Evolutionary conservation across 2,797 vertebrate species (phyloP).

Genomic region (Urocyon cinereoargenteus): DNA sequence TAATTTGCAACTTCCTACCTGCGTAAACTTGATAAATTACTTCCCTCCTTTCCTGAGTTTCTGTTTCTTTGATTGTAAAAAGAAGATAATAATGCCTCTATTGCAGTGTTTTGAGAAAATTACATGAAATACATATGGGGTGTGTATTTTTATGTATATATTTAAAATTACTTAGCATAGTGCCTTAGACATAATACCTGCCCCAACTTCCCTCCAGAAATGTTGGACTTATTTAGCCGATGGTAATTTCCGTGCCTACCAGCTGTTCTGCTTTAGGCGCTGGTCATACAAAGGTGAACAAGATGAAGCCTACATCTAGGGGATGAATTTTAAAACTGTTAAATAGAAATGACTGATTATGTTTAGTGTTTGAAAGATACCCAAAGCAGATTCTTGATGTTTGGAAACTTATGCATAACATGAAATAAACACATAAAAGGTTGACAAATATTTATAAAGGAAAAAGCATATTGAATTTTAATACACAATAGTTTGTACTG

Average conservation of each 20-base stretch:
- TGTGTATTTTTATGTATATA: background rate
- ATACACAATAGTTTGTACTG: conserved; percentile 1
- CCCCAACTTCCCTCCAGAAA: background rate
- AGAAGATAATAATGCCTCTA: background rate
- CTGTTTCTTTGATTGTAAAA: conserved; percentile 37
- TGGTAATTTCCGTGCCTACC: background rate
- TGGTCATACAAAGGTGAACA: background rate
- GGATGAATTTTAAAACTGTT: background rate
- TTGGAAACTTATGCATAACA: background rate
- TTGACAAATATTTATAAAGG: background rate
- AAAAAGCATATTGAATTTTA: background rate
- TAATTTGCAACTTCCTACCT: conserved; percentile 40
- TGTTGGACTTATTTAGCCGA: conserved; percentile 8
- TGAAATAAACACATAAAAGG: background rate
- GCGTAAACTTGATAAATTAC: conserved; percentile 30
- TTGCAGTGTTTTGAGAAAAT: background rate
- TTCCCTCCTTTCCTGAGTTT: background rate
- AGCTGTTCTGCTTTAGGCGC: background rate
- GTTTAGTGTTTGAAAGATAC: background rate
- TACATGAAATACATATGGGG: background rate
- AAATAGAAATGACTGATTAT: conserved; percentile 25
- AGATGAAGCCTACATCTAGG: background rate
- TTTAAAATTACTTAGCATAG: background rate
- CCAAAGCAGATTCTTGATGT: background rate
- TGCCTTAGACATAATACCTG: background rate